Evolutionary conservation across 1,140 invertebrate species (phyloP).

Genomic region (Caligus rogercresseyi): DNA sequence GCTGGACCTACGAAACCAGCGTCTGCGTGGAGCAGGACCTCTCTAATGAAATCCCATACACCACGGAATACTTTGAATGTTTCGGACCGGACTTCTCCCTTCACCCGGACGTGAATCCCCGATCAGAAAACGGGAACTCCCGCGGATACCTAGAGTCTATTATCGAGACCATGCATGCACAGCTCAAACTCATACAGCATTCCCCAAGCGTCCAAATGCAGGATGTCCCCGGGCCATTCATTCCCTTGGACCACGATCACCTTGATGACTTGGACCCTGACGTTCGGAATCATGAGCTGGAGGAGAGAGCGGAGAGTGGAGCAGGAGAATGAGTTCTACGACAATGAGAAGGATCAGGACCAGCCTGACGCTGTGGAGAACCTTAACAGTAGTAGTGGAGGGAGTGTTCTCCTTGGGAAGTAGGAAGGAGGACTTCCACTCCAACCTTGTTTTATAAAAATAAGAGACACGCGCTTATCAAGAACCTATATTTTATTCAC

Average conservation of each 20-base stretch:
- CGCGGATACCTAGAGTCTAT: slow-evolving; percentile 78
- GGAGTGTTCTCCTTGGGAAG: too few species aligned
- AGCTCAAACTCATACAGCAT: slow-evolving; percentile 70
- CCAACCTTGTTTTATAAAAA: too few species aligned
- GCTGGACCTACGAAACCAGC: slow-evolving; percentile 98
- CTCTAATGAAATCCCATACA: slow-evolving; percentile 75
- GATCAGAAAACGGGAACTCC: slow-evolving; percentile 76
- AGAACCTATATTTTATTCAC: too few species aligned
- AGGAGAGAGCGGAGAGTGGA: slow-evolving; percentile 57
- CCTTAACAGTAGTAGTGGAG: too few species aligned
- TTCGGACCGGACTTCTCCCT: slow-evolving; percentile 87
- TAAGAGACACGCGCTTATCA: too few species aligned
- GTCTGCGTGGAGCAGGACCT: slow-evolving; percentile 75
- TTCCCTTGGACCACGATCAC: slow-evolving; percentile 23
- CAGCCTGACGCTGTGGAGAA: too few species aligned
- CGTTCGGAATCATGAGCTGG: slow-evolving; percentile 52
- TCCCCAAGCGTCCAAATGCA: slow-evolving; percentile 40
- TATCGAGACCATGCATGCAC: slow-evolving; percentile 62
- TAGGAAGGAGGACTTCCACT: too few species aligned
- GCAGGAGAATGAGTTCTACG: slow-evolving; percentile 76
- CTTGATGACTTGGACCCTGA: slow-evolving; percentile 56
- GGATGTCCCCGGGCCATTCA: not conserved
- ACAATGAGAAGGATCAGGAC: slow-evolving; percentile 52
- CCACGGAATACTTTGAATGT: slow-evolving; percentile 75
- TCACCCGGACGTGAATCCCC: slow-evolving; percentile 64